phyloP scores from a whole-genome alignment of 2,113 vertebrate genomes.

The Callocephalon fimbriatum region DNA sequence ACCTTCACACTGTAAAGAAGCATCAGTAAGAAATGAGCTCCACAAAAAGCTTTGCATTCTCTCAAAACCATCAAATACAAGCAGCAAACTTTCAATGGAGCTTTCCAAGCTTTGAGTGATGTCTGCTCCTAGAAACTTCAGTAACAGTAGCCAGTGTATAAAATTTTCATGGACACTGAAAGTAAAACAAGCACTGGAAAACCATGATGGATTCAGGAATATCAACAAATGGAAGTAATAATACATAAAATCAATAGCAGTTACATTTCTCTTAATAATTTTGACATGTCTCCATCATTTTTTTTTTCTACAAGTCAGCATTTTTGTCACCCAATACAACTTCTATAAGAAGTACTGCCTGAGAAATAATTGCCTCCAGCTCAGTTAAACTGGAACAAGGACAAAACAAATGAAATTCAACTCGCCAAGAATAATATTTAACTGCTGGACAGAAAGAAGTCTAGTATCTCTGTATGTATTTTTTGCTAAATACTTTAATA shows the following conservation, averaged over 20 bases:
- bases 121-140: not conserved
- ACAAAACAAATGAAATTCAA: slow-evolving; percentile 9
- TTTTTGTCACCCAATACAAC: not conserved
- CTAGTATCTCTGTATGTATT: not conserved
- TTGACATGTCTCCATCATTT: not conserved
- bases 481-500: not conserved
- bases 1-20: not conserved
- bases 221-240: not conserved
- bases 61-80: not conserved
- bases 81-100: not conserved
- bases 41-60: not conserved
- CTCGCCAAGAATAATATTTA: slow-evolving; percentile 8
- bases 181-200: slow-evolving; percentile 8
- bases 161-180: not conserved
- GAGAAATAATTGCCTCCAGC: not conserved
- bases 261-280: not conserved
- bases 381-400: not conserved
- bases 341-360: not conserved
- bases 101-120: not conserved
- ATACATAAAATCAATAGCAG: not conserved
- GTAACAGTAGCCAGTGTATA: not conserved
- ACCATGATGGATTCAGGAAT: not conserved
- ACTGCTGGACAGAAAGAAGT: not conserved
- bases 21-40: not conserved
- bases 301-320: not conserved